These are phyloP conservation scores for Halichoerus grypus DNA, from an alignment of 2,113 vertebrate genomes.

Conservation along the genomic window DNA sequence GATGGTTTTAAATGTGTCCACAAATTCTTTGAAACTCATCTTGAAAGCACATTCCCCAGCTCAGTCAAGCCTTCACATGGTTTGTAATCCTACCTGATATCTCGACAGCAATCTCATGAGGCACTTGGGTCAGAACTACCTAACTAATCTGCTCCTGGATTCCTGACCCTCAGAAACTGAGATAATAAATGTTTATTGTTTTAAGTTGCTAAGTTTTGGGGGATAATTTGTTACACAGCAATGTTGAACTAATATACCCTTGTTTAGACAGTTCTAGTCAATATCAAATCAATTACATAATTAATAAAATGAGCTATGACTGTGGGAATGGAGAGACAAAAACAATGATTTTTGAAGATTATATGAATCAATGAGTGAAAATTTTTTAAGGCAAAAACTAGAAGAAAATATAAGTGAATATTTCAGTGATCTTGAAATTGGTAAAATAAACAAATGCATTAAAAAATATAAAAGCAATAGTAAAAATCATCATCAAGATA, in stretches of 20 bases:
- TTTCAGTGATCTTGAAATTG: conserved; percentile 32
- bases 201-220: background rate
- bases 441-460: conserved; percentile 29
- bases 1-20: background rate
- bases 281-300: conserved; percentile 9
- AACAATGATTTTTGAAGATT: conserved; percentile 7
- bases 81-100: background rate
- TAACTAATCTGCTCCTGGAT: background rate
- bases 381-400: conserved; percentile 17
- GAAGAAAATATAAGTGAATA: background rate
- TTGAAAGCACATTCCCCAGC: background rate
- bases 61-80: background rate
- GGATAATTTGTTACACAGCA: background rate
- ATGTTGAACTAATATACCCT: background rate
- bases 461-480: background rate
- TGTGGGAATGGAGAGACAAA: conserved; percentile 21
- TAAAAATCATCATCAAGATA: background rate
- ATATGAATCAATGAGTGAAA: background rate
- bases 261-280: conserved; percentile 8
- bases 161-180: background rate
- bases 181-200: background rate
- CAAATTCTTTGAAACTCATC: background rate
- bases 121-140: background rate
- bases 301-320: conserved; percentile 27
- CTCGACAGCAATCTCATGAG: background rate